Evolutionary conservation across 2,113 vertebrate species (phyloP).

Genomic region (Cyprichromis sp.): DNA sequence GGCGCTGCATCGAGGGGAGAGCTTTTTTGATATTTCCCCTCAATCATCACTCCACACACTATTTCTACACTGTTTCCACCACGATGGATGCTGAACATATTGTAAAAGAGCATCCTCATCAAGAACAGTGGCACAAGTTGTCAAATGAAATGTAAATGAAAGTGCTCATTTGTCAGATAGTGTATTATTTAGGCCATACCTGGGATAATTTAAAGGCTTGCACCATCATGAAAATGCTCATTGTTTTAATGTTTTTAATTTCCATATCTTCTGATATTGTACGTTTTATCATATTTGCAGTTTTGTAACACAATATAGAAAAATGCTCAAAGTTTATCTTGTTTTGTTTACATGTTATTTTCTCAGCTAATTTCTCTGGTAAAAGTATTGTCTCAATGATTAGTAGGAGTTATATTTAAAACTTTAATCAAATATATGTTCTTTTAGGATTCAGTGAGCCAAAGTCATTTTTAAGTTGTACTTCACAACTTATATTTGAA

Average conservation of each 20-base stretch:
- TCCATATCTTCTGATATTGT: background rate
- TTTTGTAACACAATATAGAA: background rate
- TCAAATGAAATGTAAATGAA: background rate
- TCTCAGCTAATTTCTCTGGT: background rate
- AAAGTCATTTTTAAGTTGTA: background rate
- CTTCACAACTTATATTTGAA: background rate
- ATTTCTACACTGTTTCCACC: rapidly evolving
- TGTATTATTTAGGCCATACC: background rate
- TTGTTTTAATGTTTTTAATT: background rate
- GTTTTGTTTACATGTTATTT: background rate
- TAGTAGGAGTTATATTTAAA: rapidly evolving
- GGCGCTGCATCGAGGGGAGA: background rate
- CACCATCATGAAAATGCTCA: background rate
- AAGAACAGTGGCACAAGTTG: background rate
- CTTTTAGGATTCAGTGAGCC: background rate
- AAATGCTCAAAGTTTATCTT: background rate
- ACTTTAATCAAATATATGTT: background rate
- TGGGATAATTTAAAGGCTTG: background rate
- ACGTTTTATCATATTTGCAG: background rate
- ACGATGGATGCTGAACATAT: background rate
- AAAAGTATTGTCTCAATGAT: background rate
- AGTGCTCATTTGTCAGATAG: rapidly evolving
- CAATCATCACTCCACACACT: background rate
- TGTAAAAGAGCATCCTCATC: background rate
- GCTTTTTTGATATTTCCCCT: background rate